Percentiles rank a stretch among this genome's conserved stretches.
phyloP scores from a whole-genome alignment of 2,113 vertebrate species.

The Dromas ardeola region DNA sequence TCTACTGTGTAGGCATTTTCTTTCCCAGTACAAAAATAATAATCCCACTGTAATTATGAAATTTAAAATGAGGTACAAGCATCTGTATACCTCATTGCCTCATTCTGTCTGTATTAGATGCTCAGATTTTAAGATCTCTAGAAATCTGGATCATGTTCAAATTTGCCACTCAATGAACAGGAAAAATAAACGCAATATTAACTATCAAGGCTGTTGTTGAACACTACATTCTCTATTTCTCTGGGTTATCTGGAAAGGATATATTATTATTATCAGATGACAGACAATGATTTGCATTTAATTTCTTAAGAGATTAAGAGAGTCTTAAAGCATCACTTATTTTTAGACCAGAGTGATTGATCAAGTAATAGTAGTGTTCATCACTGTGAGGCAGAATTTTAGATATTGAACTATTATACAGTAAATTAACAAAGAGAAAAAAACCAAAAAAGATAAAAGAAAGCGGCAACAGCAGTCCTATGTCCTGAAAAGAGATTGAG shows the following conservation, averaged over 20 bases:
- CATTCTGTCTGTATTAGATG: background rate
- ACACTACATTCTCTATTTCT: background rate
- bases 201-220: background rate
- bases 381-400: background rate
- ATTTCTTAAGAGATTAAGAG: slow-evolving; percentile 19
- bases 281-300: slow-evolving; percentile 33
- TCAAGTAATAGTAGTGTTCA: slow-evolving; percentile 42
- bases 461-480: background rate
- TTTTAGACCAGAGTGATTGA: background rate
- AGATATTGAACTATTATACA: background rate
- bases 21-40: background rate
- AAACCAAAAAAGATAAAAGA: background rate
- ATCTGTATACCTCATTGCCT: background rate
- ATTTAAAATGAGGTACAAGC: background rate
- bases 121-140: background rate
- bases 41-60: background rate
- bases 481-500: background rate
- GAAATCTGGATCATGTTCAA: background rate
- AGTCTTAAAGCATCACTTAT: slow-evolving; percentile 17
- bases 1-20: background rate
- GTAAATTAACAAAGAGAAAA: background rate
- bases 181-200: background rate
- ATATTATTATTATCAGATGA: background rate
- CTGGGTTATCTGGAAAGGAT: background rate
- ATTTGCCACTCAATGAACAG: background rate